Evolutionary conservation across 2,888 invertebrate genomes (phyloP).

Genomic region (Caenorhabditis parvicauda): DNA sequence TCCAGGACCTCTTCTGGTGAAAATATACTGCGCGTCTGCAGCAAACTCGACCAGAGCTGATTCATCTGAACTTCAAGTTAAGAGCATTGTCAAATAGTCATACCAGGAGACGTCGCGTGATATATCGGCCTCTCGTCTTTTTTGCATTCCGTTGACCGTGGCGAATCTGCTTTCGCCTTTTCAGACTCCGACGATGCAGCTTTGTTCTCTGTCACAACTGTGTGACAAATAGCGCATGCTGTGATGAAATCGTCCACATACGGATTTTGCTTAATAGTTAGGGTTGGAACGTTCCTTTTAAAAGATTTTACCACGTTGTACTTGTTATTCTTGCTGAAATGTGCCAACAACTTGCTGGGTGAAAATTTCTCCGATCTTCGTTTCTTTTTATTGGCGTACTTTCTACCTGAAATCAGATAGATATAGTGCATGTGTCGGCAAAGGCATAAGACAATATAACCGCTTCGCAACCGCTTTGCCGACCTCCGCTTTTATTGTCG

Average conservation of each 20-base stretch:
- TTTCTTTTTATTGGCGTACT: slow-evolving; percentile 9
- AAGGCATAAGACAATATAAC: too few species aligned
- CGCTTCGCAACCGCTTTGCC: too few species aligned
- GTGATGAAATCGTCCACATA: slow-evolving; percentile 76
- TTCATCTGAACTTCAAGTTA: slow-evolving; percentile 86
- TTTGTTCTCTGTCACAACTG: slow-evolving; percentile 71
- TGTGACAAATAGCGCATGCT: slow-evolving; percentile 92
- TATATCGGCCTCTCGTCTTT: slow-evolving; percentile 60
- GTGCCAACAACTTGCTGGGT: slow-evolving; percentile 12
- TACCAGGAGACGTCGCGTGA: slow-evolving; percentile 33
- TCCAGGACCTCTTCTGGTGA: slow-evolving; percentile 83
- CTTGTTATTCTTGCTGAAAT: slow-evolving; percentile 12
- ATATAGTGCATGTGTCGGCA: too few species aligned
- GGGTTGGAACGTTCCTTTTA: background rate
- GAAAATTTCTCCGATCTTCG: slow-evolving; percentile 4
- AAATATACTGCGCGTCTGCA: slow-evolving; percentile 79
- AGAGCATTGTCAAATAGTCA: too few species aligned
- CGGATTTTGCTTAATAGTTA: background rate
- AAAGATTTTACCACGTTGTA: background rate
- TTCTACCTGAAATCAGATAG: background rate
- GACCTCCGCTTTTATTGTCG: too few species aligned
- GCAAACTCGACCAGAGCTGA: slow-evolving; percentile 92
- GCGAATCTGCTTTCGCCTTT: too few species aligned
- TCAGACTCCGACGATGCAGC: too few species aligned
- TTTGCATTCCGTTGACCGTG: too few species aligned